Evolutionary conservation across 2,888 invertebrate genomes (phyloP).

Genomic region (Drosophila subsilvestris): DNA sequence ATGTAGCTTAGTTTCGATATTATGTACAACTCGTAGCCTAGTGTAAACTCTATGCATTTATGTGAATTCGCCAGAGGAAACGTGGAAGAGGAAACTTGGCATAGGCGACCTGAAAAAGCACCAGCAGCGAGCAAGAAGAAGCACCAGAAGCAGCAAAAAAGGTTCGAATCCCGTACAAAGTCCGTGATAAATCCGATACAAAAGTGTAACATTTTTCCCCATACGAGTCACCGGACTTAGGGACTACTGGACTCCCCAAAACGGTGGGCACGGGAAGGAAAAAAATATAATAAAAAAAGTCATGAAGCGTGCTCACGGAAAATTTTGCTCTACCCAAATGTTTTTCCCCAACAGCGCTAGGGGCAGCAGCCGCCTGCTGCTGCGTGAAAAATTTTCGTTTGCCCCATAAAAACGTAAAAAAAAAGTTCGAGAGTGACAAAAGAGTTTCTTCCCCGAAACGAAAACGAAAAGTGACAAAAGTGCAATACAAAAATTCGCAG

Average conservation of each 20-base stretch:
- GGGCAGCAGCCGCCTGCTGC: constrained; percentile 14
- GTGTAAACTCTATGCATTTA: constrained; percentile 79
- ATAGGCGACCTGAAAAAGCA: constrained; percentile 73
- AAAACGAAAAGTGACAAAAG: constrained; percentile 29
- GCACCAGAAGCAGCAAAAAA: constrained; percentile 63
- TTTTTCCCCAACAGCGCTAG: constrained; percentile 52
- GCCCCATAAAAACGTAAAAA: constrained; percentile 16
- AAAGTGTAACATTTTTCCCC: constrained; percentile 10
- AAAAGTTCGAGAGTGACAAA: constrained; percentile 26
- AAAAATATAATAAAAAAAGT: constrained; percentile 16
- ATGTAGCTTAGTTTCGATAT: constrained; percentile 56
- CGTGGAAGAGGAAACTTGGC: constrained; percentile 69
- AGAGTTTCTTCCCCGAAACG: constrained; percentile 17
- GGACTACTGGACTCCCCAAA: neutral
- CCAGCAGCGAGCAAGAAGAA: constrained; percentile 61
- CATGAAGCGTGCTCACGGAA: constrained; percentile 59
- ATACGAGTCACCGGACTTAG: neutral
- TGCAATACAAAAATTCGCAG: constrained; percentile 28
- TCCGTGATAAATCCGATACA: neutral
- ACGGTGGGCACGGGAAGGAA: constrained; percentile 4
- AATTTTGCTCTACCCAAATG: constrained; percentile 79
- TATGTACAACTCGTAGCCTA: constrained; percentile 62
- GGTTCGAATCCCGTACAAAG: constrained; percentile 56
- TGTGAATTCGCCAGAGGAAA: constrained; percentile 70
- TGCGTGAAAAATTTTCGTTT: constrained; percentile 52